Conservation (phyloP, 1,140 invertebrate species). For the Drosophila rufa region DNA sequence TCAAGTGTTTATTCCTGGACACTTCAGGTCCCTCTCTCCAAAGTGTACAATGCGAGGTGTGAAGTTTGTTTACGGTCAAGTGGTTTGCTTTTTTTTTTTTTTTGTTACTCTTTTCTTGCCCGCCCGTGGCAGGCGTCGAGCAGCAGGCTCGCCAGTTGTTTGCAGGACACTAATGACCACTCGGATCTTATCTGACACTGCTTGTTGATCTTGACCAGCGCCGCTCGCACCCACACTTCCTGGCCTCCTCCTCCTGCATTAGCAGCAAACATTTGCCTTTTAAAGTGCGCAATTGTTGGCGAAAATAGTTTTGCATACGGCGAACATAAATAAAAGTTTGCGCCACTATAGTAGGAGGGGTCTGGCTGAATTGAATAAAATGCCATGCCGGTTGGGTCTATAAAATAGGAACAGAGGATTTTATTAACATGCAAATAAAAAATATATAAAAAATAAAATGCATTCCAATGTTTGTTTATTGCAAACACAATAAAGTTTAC, state of each 20-base stretch:
- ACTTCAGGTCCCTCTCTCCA: slow-evolving; percentile 59
- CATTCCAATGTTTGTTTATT: not conserved
- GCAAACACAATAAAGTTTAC: not conserved
- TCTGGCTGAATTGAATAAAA: slow-evolving; percentile 5
- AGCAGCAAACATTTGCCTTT: slow-evolving; percentile 34
- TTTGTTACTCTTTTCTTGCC: slow-evolving; percentile 36
- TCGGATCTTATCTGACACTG: slow-evolving; percentile 70
- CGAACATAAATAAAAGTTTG: slow-evolving; percentile 41
- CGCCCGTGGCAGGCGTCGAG: slow-evolving; percentile 15
- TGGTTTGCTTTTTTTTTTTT: slow-evolving; percentile 47
- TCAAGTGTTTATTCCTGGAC: slow-evolving; percentile 81
- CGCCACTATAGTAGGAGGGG: not conserved
- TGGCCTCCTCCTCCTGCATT: slow-evolving; percentile 1
- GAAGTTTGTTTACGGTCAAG: slow-evolving; percentile 83
- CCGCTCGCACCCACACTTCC: not conserved
- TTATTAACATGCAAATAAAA: not conserved
- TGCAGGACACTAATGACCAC: slow-evolving; percentile 80
- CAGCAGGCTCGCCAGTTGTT: slow-evolving; percentile 57
- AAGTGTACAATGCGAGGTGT: slow-evolving; percentile 71
- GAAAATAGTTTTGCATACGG: slow-evolving; percentile 55
- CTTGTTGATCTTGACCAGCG: slow-evolving; percentile 41
- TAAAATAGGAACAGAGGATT: not conserved
- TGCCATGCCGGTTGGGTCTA: not conserved
- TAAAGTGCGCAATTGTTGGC: slow-evolving; percentile 47
- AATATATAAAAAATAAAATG: not conserved